Percentiles rank a stretch among this genome's conserved stretches.
Conservation (phyloP, 2,113 vertebrate species). For the Sardina pilchardus region DNA sequence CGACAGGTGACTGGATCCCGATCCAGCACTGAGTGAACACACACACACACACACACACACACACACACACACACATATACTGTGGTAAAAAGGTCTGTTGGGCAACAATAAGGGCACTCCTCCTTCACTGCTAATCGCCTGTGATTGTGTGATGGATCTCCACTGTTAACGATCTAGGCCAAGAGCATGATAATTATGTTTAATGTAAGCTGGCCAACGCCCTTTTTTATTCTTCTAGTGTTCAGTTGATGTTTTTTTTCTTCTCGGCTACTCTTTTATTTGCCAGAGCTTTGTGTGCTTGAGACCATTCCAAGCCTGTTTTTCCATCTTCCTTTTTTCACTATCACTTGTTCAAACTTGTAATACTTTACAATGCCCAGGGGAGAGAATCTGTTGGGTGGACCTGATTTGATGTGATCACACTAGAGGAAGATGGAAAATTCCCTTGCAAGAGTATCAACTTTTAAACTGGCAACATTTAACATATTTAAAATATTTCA, state of each 20-base stretch:
- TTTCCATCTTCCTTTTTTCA: background rate
- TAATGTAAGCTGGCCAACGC: slow-evolving; percentile 53
- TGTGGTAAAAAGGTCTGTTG: background rate
- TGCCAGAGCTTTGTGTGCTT: background rate
- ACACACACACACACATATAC: slow-evolving; percentile 6
- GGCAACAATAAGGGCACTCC: slow-evolving; percentile 54
- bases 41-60: slow-evolving; percentile 11
- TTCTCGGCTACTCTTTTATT: slow-evolving; percentile 26
- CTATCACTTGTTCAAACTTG: slow-evolving; percentile 17
- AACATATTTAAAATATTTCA: background rate
- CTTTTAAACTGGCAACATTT: background rate
- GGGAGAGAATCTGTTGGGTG: background rate
- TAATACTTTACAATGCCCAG: background rate
- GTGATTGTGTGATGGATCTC: slow-evolving; percentile 42
- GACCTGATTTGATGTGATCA: background rate
- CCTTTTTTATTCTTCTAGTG: slow-evolving; percentile 36
- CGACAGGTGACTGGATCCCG: background rate
- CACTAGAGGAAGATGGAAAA: background rate
- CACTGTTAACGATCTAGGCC: slow-evolving; percentile 57
- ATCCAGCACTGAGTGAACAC: background rate
- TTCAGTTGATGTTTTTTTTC: slow-evolving; percentile 1
- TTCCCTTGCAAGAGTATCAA: background rate
- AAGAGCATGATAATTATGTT: slow-evolving; percentile 58
- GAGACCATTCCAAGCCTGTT: background rate
- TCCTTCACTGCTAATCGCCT: slow-evolving; percentile 35